These are phyloP conservation scores for Leptopilina clavipes DNA, from an alignment of 1,140 invertebrate species.

Conservation along the genomic window DNA sequence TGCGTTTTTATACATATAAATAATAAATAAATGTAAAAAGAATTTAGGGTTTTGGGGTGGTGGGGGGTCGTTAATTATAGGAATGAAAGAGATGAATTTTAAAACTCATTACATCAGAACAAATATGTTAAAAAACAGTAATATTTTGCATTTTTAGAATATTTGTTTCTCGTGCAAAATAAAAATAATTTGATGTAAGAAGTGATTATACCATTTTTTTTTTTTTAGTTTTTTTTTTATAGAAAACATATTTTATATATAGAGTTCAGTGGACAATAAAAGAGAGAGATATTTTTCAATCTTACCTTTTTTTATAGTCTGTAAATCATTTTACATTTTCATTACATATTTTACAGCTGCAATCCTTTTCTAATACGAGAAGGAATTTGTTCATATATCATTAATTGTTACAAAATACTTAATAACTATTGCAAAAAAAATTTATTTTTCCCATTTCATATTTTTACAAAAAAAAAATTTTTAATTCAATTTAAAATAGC, in stretches of 20 bases:
- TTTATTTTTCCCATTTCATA: background rate
- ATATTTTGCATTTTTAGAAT: background rate
- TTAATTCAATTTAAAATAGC: too few species aligned
- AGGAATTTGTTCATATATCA: slow-evolving; percentile 2
- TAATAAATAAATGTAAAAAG: slow-evolving; percentile 23
- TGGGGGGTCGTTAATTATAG: slow-evolving; percentile 11
- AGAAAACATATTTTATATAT: background rate
- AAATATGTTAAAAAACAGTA: background rate
- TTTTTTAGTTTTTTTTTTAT: too few species aligned
- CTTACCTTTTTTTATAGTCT: slow-evolving; percentile 14
- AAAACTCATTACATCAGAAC: slow-evolving; percentile 11
- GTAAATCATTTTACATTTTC: slow-evolving; percentile 22
- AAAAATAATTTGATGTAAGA: background rate
- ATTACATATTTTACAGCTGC: slow-evolving; percentile 25
- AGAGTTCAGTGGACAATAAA: slow-evolving; percentile 23
- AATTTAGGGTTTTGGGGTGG: background rate
- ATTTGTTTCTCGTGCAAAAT: background rate
- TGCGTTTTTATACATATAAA: background rate
- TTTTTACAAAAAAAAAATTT: background rate
- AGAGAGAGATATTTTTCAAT: slow-evolving; percentile 8
- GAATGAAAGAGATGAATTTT: slow-evolving; percentile 33
- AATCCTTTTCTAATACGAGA: slow-evolving; percentile 11
- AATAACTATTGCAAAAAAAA: background rate
- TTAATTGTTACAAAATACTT: background rate
- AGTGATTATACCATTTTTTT: background rate